Conservation (phyloP, 2,888 invertebrate genomes). For the Hyposoter dolosus region DNA sequence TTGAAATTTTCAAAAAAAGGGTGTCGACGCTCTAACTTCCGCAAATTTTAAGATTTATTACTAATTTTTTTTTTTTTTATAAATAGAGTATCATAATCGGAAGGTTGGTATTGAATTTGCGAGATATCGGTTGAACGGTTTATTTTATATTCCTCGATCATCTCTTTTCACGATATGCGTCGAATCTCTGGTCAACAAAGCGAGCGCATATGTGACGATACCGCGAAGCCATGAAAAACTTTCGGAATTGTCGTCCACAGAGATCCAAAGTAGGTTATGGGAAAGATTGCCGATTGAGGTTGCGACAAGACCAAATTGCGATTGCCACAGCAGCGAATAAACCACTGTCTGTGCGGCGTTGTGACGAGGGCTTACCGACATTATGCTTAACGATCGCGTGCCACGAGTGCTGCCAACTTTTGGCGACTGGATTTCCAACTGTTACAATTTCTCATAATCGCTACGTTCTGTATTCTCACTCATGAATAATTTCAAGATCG, state of each 20-base stretch:
- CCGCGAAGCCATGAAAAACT: not conserved
- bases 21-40: too few species aligned
- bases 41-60: too few species aligned
- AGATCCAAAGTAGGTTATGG: not conserved
- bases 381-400: constrained; percentile 1
- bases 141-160: too few species aligned
- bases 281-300: not conserved
- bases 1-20: too few species aligned
- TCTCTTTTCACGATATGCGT: not conserved
- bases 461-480: not conserved
- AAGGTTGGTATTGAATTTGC: too few species aligned
- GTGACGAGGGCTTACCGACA: not conserved
- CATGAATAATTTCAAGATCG: not conserved
- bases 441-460: not conserved
- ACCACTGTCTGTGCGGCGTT: not conserved
- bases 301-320: not conserved
- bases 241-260: not conserved
- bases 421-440: not conserved
- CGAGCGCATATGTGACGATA: not conserved
- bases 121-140: too few species aligned
- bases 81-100: too few species aligned
- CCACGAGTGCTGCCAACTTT: not conserved
- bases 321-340: not conserved
- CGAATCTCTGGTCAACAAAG: not conserved
- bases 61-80: too few species aligned